Conservation (phyloP, 2,113 vertebrate genomes). For the Galeopterus variegatus region DNA sequence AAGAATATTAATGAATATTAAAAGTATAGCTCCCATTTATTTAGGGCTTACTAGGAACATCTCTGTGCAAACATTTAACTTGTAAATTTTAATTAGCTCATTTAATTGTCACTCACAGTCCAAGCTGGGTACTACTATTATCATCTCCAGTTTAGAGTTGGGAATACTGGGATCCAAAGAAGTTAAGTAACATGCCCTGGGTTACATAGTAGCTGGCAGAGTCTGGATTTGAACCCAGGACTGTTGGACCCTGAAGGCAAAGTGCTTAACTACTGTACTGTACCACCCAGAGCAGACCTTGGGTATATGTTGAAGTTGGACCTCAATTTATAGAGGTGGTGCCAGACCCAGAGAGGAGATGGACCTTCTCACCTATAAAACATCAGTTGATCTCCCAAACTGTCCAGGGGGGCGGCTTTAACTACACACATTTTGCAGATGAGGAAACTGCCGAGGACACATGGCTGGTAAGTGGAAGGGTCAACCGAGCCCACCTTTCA, state of each 20-base stretch:
- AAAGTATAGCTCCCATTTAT: neutral
- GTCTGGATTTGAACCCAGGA: neutral
- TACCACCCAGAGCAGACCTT: too few relatives aligned
- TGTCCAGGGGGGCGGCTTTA: neutral
- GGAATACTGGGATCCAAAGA: neutral
- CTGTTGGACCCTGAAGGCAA: neutral
- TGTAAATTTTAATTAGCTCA: neutral
- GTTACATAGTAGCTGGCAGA: too few relatives aligned
- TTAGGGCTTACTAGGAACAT: neutral
- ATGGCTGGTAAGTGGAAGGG: neutral
- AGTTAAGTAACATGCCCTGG: neutral
- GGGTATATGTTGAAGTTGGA: rapidly evolving
- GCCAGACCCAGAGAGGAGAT: neutral
- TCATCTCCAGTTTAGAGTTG: neutral
- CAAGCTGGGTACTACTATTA: rapidly evolving
- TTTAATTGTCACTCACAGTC: neutral
- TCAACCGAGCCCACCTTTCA: rapidly evolving
- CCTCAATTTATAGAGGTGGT: neutral
- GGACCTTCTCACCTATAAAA: neutral
- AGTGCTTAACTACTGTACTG: rapidly evolving
- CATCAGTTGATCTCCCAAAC: neutral
- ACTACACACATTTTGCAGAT: neutral
- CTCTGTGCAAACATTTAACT: neutral
- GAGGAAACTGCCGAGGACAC: neutral
- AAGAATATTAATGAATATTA: neutral